Conservation (phyloP, 2,888 invertebrate genomes). For the Himalopsyche tibetana region DNA sequence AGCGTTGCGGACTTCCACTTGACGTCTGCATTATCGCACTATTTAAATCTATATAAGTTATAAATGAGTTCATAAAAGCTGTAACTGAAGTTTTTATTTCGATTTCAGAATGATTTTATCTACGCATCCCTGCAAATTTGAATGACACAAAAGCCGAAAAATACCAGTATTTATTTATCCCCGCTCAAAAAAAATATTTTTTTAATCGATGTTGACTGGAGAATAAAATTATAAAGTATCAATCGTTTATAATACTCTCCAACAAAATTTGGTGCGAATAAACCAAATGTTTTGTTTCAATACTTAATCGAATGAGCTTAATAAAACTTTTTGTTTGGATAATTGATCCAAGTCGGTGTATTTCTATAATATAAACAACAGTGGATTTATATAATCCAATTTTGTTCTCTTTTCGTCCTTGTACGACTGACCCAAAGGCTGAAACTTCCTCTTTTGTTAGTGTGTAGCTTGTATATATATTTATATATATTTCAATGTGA, state of each 20-base stretch:
- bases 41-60: constrained; percentile 20
- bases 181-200: too few species aligned
- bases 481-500: background rate
- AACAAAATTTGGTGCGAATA: too few species aligned
- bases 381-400: constrained; percentile 12
- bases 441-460: background rate
- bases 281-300: too few species aligned
- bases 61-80: constrained; percentile 25
- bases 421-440: constrained; percentile 36
- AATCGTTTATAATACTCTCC: too few species aligned
- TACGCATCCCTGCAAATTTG: background rate
- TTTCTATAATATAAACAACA: background rate
- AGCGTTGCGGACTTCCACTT: background rate
- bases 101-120: background rate
- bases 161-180: background rate
- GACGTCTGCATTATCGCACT: constrained; percentile 2
- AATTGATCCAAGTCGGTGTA: background rate
- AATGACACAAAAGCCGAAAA: background rate
- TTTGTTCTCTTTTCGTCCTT: constrained; percentile 5
- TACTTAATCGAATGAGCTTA: too few species aligned
- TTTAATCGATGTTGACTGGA: too few species aligned
- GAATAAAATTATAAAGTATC: too few species aligned
- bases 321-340: background rate
- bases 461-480: constrained; percentile 3
- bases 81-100: background rate